These are phyloP conservation scores for Leuciscus waleckii DNA, from an alignment of 2,797 vertebrate species.

Conservation along the genomic window DNA sequence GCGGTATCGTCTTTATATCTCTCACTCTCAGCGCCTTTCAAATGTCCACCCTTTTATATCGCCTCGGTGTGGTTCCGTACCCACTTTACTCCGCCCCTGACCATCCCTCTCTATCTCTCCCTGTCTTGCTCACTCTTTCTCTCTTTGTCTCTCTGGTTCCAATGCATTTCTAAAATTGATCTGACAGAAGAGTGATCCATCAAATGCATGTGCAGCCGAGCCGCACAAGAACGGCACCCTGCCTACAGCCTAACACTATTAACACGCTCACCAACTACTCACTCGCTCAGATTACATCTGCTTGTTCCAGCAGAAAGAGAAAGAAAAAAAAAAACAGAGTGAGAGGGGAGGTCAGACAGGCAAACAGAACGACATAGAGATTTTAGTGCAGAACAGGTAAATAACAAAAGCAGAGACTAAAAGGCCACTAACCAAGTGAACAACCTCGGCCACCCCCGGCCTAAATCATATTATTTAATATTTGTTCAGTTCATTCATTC, in stretches of 20 bases:
- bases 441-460: neutral
- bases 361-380: neutral
- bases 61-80: conserved; percentile 1
- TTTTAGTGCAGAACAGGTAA: neutral
- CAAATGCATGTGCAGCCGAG: conserved; percentile 63
- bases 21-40: conserved; percentile 30
- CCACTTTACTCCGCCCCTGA: conserved; percentile 18
- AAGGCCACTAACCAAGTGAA: neutral
- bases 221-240: conserved; percentile 41
- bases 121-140: conserved; percentile 24
- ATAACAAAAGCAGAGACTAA: conserved; percentile 7
- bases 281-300: conserved; percentile 56
- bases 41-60: conserved; percentile 52
- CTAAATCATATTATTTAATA: neutral
- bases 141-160: conserved; percentile 39
- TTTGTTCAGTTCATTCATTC: neutral
- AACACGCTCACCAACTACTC: conserved; percentile 61
- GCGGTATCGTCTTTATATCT: conserved; percentile 47
- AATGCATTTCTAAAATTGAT: conserved; percentile 74
- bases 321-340: neutral
- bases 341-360: neutral
- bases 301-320: conserved; percentile 37
- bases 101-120: conserved; percentile 32
- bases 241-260: conserved; percentile 70
- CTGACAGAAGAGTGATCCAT: conserved; percentile 76